Percentiles rank a stretch among this genome's conserved stretches.
phyloP scores from a whole-genome alignment of 1,140 invertebrate genomes.

The Drosophila bocki region DNA sequence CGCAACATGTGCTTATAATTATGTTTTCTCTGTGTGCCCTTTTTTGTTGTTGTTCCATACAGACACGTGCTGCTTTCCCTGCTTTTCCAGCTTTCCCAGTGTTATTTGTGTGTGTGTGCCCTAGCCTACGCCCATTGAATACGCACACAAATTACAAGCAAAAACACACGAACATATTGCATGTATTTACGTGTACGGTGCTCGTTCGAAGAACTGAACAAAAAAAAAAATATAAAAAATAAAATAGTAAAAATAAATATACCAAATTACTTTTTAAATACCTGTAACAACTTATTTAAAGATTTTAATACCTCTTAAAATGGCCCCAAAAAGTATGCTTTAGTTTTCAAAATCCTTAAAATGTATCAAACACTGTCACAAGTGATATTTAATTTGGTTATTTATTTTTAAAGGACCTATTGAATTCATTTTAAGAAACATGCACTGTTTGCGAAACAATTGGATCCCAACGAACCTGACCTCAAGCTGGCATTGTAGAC shows the following conservation, averaged over 20 bases:
- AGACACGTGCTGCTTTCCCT: constrained; percentile 21
- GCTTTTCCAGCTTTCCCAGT: constrained; percentile 4
- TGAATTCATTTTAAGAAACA: background rate
- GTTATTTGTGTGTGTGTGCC: constrained; percentile 8
- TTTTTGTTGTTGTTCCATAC: constrained; percentile 52
- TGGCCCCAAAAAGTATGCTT: background rate
- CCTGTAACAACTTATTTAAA: no score
- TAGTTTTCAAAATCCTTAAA: background rate
- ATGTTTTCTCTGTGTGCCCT: constrained; percentile 67
- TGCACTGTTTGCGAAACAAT: constrained; percentile 33
- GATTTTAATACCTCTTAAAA: background rate
- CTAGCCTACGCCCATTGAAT: constrained; percentile 36
- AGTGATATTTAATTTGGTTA: background rate
- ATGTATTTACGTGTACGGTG: constrained; percentile 15
- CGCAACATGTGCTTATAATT: constrained; percentile 80
- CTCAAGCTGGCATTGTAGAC: constrained; percentile 69
- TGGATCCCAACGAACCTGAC: constrained; percentile 40
- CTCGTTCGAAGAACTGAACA: background rate
- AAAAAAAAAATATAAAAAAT: background rate
- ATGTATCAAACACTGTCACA: background rate
- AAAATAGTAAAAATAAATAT: background rate
- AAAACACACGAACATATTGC: constrained; percentile 16
- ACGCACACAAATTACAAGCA: constrained; percentile 67
- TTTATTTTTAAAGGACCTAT: no score
- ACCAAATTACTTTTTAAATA: background rate